phyloP scores from a whole-genome alignment of 2,888 invertebrate species.

The Smittia sp. region DNA sequence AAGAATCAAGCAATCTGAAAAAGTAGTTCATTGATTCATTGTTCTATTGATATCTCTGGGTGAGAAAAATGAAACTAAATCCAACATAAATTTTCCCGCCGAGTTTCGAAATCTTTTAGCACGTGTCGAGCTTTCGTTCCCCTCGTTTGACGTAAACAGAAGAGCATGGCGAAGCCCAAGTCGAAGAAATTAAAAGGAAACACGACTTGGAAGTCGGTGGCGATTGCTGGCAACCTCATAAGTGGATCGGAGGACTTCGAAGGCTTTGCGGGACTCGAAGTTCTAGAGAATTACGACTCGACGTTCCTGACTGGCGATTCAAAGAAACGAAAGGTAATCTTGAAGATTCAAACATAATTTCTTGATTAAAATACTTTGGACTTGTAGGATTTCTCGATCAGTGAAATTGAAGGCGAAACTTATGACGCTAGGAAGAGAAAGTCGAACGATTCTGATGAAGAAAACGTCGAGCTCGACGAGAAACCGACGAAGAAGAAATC shows the following conservation, averaged over 20 bases:
- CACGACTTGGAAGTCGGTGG: conserved; percentile 63
- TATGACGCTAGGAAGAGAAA: conserved; percentile 51
- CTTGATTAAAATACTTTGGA: conserved; percentile 28
- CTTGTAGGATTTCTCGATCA: background rate
- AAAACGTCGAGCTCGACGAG: conserved; percentile 42
- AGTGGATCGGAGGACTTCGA: conserved; percentile 57
- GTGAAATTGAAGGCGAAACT: conserved; percentile 45
- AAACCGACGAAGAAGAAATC: conserved; percentile 40
- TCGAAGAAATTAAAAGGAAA: background rate
- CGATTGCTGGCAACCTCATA: conserved; percentile 59
- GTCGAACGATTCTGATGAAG: conserved; percentile 43
- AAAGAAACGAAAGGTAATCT: conserved; percentile 46
- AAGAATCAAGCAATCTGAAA: too few species aligned
- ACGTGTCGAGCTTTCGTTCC: too few species aligned
- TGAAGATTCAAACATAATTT: conserved; percentile 44
- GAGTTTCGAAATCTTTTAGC: too few species aligned
- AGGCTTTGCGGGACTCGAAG: conserved; percentile 74
- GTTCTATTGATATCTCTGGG: too few species aligned
- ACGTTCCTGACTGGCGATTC: conserved; percentile 50
- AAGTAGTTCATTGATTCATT: too few species aligned
- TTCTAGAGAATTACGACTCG: conserved; percentile 66
- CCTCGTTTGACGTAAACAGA: background rate
- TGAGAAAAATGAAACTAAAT: too few species aligned
- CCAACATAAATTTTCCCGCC: too few species aligned
- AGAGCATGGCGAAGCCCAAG: background rate